A percentile compares a stretch with the other conserved stretches of the same genome.
Conservation (phyloP, 1,140 invertebrate species). For the Halyomorpha halys region DNA sequence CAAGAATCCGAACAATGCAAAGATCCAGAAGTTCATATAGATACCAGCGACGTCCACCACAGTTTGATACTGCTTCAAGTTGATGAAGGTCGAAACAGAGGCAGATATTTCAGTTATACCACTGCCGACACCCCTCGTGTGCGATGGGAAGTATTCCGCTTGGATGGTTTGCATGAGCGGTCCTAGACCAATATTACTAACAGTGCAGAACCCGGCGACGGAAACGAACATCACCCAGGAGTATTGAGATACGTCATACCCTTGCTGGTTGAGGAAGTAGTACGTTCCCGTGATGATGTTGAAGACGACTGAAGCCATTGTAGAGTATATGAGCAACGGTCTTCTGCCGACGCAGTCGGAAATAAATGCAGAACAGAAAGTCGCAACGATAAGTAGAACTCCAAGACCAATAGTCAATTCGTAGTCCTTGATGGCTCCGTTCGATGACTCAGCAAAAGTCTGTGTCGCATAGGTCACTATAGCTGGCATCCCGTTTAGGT, state of each 20-base stretch:
- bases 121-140: constrained; percentile 26
- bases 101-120: constrained; percentile 27
- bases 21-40: constrained; percentile 25
- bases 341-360: constrained; percentile 37
- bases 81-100: constrained; percentile 24
- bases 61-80: constrained; percentile 27
- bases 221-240: constrained; percentile 18
- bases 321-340: constrained; percentile 42
- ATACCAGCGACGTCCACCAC: constrained; percentile 22
- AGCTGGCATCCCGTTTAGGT: constrained; percentile 28
- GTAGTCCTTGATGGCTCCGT: background rate
- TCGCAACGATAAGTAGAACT: constrained; percentile 31
- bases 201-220: constrained; percentile 16
- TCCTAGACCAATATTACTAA: constrained; percentile 27
- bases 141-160: constrained; percentile 30
- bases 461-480: constrained; percentile 29
- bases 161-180: constrained; percentile 24
- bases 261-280: constrained; percentile 36
- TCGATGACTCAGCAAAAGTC: constrained; percentile 25
- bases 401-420: background rate
- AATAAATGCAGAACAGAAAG: constrained; percentile 25
- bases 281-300: constrained; percentile 35
- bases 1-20: constrained; percentile 21
- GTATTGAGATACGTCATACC: constrained; percentile 22
- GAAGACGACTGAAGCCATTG: constrained; percentile 29